Evolutionary conservation across 2,113 vertebrate genomes (phyloP).

Genomic region (Nerophis lumbriciformis): DNA sequence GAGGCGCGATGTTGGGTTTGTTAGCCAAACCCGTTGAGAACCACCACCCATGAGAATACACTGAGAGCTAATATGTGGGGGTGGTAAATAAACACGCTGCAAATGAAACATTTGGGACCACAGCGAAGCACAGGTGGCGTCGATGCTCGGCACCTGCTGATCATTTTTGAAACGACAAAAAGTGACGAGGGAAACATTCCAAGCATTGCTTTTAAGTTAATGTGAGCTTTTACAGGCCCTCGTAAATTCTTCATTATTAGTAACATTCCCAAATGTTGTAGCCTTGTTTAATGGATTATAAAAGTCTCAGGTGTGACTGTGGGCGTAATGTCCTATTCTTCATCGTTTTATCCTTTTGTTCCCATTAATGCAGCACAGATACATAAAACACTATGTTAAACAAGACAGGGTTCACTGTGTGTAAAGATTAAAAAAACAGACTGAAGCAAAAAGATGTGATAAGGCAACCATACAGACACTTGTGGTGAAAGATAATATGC

Average conservation of each 20-base stretch:
- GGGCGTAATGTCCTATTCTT: slow-evolving; percentile 10
- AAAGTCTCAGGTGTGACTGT: not conserved
- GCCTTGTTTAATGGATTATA: not conserved
- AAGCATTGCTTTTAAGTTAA: slow-evolving; percentile 14
- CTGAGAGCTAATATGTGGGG: not conserved
- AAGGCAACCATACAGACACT: not conserved
- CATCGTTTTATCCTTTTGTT: not conserved
- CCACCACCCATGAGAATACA: too few species aligned
- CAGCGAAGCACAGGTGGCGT: slow-evolving; percentile 18
- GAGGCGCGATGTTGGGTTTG: too few species aligned
- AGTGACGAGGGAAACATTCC: slow-evolving; percentile 16
- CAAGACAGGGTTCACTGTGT: not conserved
- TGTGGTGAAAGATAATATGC: not conserved
- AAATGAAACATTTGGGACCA: slow-evolving; percentile 1
- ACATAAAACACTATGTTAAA: not conserved
- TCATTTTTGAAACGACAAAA: slow-evolving; percentile 28
- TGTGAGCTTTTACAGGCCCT: slow-evolving; percentile 6
- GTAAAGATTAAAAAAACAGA: not conserved
- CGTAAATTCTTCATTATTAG: slow-evolving; percentile 6
- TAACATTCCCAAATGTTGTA: slow-evolving; percentile 8
- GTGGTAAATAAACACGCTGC: slow-evolving; percentile 1
- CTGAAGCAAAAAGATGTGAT: not conserved
- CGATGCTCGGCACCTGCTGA: slow-evolving; percentile 24
- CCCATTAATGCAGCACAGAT: slow-evolving; percentile 1
- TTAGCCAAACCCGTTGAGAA: too few species aligned